phyloP scores from a whole-genome alignment of 2,113 vertebrate species.

The Xiphophorus hellerii region DNA sequence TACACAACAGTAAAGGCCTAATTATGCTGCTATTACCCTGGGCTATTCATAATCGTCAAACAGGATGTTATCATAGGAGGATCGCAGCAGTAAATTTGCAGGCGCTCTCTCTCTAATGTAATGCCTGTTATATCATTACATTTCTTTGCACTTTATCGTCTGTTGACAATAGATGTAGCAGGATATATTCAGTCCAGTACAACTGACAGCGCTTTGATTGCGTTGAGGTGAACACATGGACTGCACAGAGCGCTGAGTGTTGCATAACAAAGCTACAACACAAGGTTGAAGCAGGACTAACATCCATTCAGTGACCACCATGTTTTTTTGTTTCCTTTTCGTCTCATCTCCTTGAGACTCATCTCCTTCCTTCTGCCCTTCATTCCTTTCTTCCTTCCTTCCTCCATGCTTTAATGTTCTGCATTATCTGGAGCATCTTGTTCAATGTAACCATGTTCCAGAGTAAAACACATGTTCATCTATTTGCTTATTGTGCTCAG shows the following conservation, averaged over 20 bases:
- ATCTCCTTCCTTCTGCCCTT: too few species aligned
- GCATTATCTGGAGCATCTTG: too few species aligned
- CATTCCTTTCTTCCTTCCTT: too few species aligned
- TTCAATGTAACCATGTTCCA: too few species aligned
- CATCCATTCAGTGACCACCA: neutral
- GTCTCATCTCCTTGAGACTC: neutral
- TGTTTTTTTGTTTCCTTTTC: neutral
- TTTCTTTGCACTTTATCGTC: conserved; percentile 59
- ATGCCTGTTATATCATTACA: conserved; percentile 62
- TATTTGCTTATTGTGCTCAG: too few species aligned
- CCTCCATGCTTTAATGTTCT: too few species aligned
- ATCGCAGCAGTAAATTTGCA: conserved; percentile 69
- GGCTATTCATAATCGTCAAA: conserved; percentile 78
- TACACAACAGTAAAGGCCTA: conserved; percentile 81
- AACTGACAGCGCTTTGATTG: conserved; percentile 5
- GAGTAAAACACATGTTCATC: too few species aligned
- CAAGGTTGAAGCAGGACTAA: too few species aligned
- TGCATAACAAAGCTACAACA: neutral
- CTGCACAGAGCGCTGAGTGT: neutral
- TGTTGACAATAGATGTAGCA: conserved; percentile 29
- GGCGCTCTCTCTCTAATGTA: conserved; percentile 38
- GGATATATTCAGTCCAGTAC: conserved; percentile 22
- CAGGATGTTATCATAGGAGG: conserved; percentile 68
- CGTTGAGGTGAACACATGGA: neutral
- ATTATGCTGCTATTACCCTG: conserved; percentile 79